Evolutionary conservation across 53 echinoderm and acorn worm species (phyloP), one percentile per base, ranked within the genome.

Genomic region (Actinopyga echinites): DNA sequence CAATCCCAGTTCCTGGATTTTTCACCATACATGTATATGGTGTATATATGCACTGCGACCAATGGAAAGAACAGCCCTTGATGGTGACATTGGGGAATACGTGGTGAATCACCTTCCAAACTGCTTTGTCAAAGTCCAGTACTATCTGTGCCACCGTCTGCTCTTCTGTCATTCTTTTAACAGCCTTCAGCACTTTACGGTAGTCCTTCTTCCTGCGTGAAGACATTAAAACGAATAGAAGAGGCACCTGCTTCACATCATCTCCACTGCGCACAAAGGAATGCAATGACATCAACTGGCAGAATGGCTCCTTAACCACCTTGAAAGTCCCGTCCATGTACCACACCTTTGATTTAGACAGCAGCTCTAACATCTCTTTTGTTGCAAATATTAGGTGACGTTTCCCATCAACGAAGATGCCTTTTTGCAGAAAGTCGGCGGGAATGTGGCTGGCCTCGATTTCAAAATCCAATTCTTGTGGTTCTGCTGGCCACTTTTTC

Each of bases 261-360:
- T 83, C 83, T 8, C 86, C 90, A 75, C 83, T 83, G 25, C 75
- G 82, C 2, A 92, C 79, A 74, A 91, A 91, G 63, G 83, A 65
- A 42, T 92, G 92, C 3, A 88, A 43, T 1, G 67, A 61, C 60
- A 84, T 84, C 57, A 91, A 75, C 55, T 91, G 91, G 17, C 29
- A n/a, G 58, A 91, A 91, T 28, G 85, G 91, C 23, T 84, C 85
- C 53, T 88, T 79, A 0, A 91, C 83, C 1, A 91, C 29, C 54
- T 91, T 91, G 43, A 90, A 90, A 20, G 91, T 87, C 30, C 84
- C 87, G 42, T 91, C 91, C 25, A 87, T 32, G 80, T 91, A 91
- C 91, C 91, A 91, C 7, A 62, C 80, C 64, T 87, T 87, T 28
- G 91, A 83, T 19, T 61, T 60, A 0, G 77, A 45, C 30, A 91